Evolutionary conservation across 2,888 invertebrate genomes (phyloP), one percentile per base, ranked within the genome.

Genomic region (Ctenicera cuprea): DNA sequence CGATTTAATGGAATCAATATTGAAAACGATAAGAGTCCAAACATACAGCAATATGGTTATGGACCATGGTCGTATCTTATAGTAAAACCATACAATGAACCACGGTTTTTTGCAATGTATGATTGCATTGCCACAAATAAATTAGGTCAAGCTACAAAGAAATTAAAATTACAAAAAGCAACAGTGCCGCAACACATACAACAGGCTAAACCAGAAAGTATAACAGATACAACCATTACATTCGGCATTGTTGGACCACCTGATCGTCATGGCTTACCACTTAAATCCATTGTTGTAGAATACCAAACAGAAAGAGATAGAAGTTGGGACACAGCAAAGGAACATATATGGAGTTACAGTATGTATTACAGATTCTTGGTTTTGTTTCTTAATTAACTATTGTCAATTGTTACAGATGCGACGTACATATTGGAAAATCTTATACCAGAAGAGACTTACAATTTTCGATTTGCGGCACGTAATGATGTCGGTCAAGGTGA

Each of bases 201-300:
- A 11, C 90, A 94, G 86, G 93, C 91, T 0, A 91, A 89, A 79
- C 90, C 94, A 80, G 90, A 90, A 71, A 91, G 91, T 71, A 88
- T 94, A 33, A 95, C 95, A 0, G 96, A 97, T 0, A 96, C 96
- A 3, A 95, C 95, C 8, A 92, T 96, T 52, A 92, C 92, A 64
- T 97, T 96, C 86, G 90, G 90, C 57, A 92, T 97, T 63, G 88
- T 92, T 1, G 94, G 94, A 0, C 96, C 96, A 0, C 88, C 91
- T 1, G 91, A 92, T 79, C 91, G 93, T 77, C 91, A 92, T 71
- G 96, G 95, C 11, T 88, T 96, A 67, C 95, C 95, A 1, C 90
- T 95, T 48, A 89, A 91, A 71, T 92, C 94, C 0, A 94, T 92
- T 82, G 91, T 91, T 12, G 93, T 93, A 0, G 93, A 95, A 84